These are phyloP conservation scores for Pollenia angustigena DNA, from an alignment of 2,888 invertebrate species.

Conservation along the genomic window DNA sequence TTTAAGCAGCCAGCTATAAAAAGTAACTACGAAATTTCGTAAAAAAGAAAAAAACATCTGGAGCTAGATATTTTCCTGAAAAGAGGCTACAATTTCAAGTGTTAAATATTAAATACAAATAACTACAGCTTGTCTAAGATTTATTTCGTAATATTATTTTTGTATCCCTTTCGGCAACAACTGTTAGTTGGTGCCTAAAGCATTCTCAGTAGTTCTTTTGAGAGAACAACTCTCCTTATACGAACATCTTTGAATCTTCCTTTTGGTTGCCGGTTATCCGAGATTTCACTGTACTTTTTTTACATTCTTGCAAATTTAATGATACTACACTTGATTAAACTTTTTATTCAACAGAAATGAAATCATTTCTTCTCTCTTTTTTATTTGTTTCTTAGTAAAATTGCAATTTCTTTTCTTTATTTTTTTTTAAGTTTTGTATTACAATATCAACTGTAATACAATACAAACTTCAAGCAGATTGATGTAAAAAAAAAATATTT, in stretches of 20 bases:
- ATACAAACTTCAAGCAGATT: conserved; percentile 31
- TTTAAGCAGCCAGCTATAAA: not conserved
- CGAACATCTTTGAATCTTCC: no score
- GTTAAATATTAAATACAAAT: conserved; percentile 1
- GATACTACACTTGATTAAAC: conserved; percentile 55
- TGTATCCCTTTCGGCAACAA: no score
- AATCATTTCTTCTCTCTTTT: not conserved
- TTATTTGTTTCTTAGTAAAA: not conserved
- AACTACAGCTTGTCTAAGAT: not conserved
- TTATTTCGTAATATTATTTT: not conserved
- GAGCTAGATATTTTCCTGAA: not conserved
- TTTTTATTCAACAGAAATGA: conserved; percentile 28
- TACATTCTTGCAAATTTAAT: conserved; percentile 38
- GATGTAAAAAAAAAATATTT: conserved; percentile 13
- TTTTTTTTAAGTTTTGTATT: conserved; percentile 28
- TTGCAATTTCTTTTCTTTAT: not conserved
- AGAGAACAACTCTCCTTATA: no score
- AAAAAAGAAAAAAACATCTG: not conserved
- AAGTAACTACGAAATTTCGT: not conserved
- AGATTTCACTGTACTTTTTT: not conserved
- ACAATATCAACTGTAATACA: conserved; percentile 43
- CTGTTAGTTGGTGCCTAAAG: no score
- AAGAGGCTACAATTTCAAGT: not conserved
- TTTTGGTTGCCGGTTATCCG: not conserved
- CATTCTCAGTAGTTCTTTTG: no score